phyloP scores from a whole-genome alignment of 2,888 invertebrate genomes.

The Cataglyphis livida region DNA sequence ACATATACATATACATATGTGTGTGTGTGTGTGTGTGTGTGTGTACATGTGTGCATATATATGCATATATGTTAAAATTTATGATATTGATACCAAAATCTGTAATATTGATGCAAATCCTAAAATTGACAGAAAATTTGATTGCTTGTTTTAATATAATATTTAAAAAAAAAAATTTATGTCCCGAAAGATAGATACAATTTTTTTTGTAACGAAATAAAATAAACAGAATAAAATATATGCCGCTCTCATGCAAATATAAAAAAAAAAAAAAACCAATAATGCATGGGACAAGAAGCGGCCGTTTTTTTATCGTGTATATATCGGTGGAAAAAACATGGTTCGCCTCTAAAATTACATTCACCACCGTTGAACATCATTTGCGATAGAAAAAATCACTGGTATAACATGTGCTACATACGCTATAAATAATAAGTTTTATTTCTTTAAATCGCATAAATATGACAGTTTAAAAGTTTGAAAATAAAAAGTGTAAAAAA shows the following conservation, averaged over 20 bases:
- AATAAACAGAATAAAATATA: conserved; percentile 29
- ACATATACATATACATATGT: no score
- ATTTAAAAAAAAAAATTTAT: conserved; percentile 26
- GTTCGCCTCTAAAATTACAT: conserved; percentile 27
- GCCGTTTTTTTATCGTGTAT: conserved; percentile 26
- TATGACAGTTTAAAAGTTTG: background rate
- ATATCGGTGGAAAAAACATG: background rate
- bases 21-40: background rate
- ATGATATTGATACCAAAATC: background rate
- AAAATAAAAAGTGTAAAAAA: background rate
- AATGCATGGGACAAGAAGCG: background rate
- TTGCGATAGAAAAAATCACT: conserved; percentile 5
- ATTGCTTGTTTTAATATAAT: background rate
- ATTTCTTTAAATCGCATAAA: conserved; percentile 20
- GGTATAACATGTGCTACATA: background rate
- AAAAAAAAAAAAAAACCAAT: conserved; percentile 18
- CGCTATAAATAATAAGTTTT: conserved; percentile 41
- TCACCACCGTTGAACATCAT: background rate
- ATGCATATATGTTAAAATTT: background rate
- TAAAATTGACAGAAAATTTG: background rate
- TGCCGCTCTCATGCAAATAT: background rate
- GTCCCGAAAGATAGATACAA: background rate
- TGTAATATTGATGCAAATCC: background rate
- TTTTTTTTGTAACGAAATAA: conserved; percentile 19
- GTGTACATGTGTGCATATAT: no score